Percentiles rank a stretch among this genome's conserved stretches.
Conservation (phyloP, 1,140 invertebrate species). For the Diprion similis region DNA sequence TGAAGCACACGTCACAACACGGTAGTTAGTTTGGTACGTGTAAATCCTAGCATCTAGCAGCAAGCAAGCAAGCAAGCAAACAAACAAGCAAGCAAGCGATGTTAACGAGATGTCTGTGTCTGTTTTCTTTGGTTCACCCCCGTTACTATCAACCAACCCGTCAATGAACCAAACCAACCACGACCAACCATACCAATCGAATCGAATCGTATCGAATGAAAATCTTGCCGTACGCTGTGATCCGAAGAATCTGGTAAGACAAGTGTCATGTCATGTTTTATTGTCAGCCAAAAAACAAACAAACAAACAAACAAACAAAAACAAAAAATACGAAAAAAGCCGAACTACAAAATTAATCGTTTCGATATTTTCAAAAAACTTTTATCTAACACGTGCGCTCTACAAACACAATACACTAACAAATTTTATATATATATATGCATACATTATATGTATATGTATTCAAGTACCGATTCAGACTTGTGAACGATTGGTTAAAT, state of each 20-base stretch:
- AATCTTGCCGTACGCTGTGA: slow-evolving; percentile 49
- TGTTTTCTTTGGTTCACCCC: slow-evolving; percentile 53
- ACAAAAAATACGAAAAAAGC: neutral
- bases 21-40: slow-evolving; percentile 3
- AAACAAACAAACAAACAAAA: neutral
- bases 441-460: too few relatives aligned
- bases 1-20: neutral
- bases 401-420: neutral
- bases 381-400: slow-evolving; percentile 1
- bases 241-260: slow-evolving; percentile 52
- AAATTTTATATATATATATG: neutral
- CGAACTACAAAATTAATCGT: neutral
- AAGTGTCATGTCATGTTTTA: slow-evolving; percentile 25
- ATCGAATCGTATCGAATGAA: slow-evolving; percentile 28
- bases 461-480: too few relatives aligned
- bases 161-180: slow-evolving; percentile 41
- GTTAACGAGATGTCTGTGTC: slow-evolving; percentile 47
- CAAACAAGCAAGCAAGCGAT: slow-evolving; percentile 39
- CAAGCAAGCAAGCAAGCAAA: slow-evolving; percentile 8
- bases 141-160: slow-evolving; percentile 45
- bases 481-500: too few relatives aligned
- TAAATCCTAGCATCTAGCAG: neutral
- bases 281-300: neutral
- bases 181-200: slow-evolving; percentile 44
- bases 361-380: neutral